Conservation (phyloP, 2,888 invertebrate genomes). For the Philonicus albiceps region DNA sequence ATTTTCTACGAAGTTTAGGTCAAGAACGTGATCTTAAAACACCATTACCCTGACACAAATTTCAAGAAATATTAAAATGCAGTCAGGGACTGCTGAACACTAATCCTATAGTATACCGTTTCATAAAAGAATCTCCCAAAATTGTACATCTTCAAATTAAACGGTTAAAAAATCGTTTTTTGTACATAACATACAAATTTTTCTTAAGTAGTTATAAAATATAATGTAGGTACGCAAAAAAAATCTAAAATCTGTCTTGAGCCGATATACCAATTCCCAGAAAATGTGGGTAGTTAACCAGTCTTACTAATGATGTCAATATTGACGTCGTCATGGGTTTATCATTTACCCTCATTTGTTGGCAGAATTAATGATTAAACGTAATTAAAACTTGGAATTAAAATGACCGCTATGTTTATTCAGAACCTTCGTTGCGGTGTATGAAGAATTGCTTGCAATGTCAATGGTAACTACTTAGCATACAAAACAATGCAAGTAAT, state of each 20-base stretch:
- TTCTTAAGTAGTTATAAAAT: too few species aligned
- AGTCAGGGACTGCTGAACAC: background rate
- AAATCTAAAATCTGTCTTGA: background rate
- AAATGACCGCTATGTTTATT: background rate
- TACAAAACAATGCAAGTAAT: background rate
- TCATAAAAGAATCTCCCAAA: background rate
- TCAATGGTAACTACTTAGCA: background rate
- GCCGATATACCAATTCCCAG: background rate
- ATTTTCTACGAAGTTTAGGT: constrained; percentile 4
- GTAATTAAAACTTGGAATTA: background rate
- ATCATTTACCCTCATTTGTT: background rate
- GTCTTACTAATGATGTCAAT: background rate
- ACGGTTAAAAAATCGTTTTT: background rate
- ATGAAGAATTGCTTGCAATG: background rate
- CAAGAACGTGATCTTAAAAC: background rate
- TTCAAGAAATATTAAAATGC: background rate
- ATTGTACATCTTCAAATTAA: background rate
- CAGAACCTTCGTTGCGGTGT: background rate
- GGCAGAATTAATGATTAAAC: background rate
- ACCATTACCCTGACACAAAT: constrained; percentile 12
- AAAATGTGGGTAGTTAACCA: background rate
- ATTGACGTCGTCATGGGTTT: background rate
- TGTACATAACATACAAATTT: background rate
- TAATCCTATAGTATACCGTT: background rate
- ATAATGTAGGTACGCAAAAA: background rate